These are phyloP conservation scores for Neodiprion virginianus DNA, from an alignment of 1,140 invertebrate species.

Conservation along the genomic window DNA sequence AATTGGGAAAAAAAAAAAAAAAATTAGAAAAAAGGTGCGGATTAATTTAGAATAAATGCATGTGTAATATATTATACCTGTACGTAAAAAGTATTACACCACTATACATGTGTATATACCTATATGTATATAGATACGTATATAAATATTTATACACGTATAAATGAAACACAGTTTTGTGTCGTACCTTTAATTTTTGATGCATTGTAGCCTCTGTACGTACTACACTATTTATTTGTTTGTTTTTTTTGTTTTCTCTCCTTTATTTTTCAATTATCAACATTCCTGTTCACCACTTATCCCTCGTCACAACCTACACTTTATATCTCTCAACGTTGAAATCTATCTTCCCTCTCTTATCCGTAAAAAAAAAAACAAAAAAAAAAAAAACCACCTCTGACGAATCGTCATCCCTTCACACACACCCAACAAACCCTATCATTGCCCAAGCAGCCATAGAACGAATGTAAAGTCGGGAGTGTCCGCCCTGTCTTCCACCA, in stretches of 20 bases:
- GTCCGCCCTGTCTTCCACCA: slow-evolving; percentile 87
- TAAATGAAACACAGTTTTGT: not conserved
- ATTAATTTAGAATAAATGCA: slow-evolving; percentile 29
- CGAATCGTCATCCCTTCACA: not conserved
- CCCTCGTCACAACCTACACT: slow-evolving; percentile 37
- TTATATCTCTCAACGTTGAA: slow-evolving; percentile 29
- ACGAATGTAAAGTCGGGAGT: slow-evolving; percentile 90
- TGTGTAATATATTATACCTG: slow-evolving; percentile 26
- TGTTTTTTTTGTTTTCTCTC: slow-evolving; percentile 59
- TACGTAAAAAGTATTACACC: slow-evolving; percentile 12
- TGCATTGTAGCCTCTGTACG: slow-evolving; percentile 57
- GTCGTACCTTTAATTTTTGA: slow-evolving; percentile 37
- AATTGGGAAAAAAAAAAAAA: no score
- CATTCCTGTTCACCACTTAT: slow-evolving; percentile 45
- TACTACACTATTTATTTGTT: slow-evolving; percentile 59
- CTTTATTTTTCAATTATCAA: slow-evolving; percentile 60
- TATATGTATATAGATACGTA: slow-evolving; percentile 20
- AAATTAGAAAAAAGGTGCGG: no score
- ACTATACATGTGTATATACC: slow-evolving; percentile 11
- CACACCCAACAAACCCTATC: slow-evolving; percentile 45
- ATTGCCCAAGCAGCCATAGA: slow-evolving; percentile 73
- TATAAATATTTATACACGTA: slow-evolving; percentile 21
- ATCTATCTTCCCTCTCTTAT: slow-evolving; percentile 12
- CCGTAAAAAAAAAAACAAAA: not conserved
- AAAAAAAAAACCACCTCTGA: slow-evolving; percentile 24